Base-by-base conservation (phyloP, 2,888 invertebrate species). In the Nematopogon swammerdamellus region DNA sequence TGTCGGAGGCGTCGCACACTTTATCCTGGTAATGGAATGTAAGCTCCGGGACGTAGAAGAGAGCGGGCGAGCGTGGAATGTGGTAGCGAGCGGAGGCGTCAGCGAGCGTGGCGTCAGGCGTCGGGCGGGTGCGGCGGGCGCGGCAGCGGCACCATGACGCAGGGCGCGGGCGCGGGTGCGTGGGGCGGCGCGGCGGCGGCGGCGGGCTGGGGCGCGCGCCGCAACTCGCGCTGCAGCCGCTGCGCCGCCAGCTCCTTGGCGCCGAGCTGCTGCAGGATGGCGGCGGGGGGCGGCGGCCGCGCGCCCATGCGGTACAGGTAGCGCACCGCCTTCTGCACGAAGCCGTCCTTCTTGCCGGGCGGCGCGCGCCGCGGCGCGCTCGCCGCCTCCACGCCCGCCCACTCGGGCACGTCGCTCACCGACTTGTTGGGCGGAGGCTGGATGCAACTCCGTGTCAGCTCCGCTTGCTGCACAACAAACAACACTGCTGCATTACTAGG, bases 401-500 rank as follows among this genome's bases (percentile, higher is more conserved):
- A 80, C 66, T 82, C 83, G 61, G 85, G 85, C 69, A 85, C 83
- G 79, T 85, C 85, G 76, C 82, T 82, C 68, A 85, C 84, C 69
- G 84, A 83, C 70, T 85, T 85, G 74, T 85, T 85, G 63, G 85
- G 85, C 60, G 85, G 85, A 61, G 85, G 83, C 70, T 84, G 84
- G 57, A 85, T 82, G 62, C 83, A 83, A 69, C 83, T 83, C 67
- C 84, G 81, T 65, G 84, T 85, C 75, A 85, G 82, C 76, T 85
- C 85, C 70, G 84, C 83, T 82, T 85, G 84, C 85, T 85, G 72
- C 25, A 73, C 72, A 14, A 19, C 18, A 47, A 4, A 36, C 4
- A 14, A 6, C 6, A 4, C 14, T 36, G 36, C 11, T 36, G 25
- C 25, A 25, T 6, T 25, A 25, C 25, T n/a, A n/a, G n/a, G n/a